Percentiles rank a stretch among this genome's conserved stretches.
Evolutionary conservation across 1,140 invertebrate genomes (phyloP).

Genomic region (Drosophila quadrilineata): DNA sequence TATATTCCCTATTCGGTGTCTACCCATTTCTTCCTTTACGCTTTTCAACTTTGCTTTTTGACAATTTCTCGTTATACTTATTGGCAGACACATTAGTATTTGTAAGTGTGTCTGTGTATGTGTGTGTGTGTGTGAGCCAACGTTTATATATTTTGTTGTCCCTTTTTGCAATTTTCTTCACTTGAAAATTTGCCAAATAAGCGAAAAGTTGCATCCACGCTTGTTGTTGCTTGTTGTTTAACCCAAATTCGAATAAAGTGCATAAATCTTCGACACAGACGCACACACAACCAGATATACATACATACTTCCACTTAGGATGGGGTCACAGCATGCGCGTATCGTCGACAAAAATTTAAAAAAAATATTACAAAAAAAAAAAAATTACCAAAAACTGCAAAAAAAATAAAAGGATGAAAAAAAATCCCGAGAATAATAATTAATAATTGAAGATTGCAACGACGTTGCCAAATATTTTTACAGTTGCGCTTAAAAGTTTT

Average conservation of each 20-base stretch:
- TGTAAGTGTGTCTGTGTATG: not conserved
- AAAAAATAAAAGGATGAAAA: no score
- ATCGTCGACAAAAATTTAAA: not conserved
- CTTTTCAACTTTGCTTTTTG: not conserved
- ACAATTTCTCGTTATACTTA: conserved; percentile 9
- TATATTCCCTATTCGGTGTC: no score
- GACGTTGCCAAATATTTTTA: conserved; percentile 27
- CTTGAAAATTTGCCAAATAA: conserved; percentile 75
- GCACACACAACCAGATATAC: not conserved
- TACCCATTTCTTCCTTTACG: no score
- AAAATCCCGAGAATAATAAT: conserved; percentile 5
- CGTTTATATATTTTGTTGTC: conserved; percentile 57
- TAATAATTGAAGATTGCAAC: conserved; percentile 32
- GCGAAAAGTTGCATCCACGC: conserved; percentile 58
- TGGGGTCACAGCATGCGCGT: not conserved
- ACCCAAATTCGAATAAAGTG: conserved; percentile 53
- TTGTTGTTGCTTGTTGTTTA: conserved; percentile 43
- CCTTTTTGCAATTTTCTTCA: conserved; percentile 61
- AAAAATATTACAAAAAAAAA: not conserved
- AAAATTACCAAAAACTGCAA: not conserved
- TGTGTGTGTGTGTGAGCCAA: conserved; percentile 20
- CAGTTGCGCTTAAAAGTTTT: no score
- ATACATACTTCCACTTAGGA: not conserved
- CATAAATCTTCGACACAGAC: conserved; percentile 54
- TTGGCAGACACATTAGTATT: conserved; percentile 8